Evolutionary conservation across 1,140 invertebrate species (phyloP), one percentile per base, ranked within the genome.

Genomic region (Grapholita molesta): DNA sequence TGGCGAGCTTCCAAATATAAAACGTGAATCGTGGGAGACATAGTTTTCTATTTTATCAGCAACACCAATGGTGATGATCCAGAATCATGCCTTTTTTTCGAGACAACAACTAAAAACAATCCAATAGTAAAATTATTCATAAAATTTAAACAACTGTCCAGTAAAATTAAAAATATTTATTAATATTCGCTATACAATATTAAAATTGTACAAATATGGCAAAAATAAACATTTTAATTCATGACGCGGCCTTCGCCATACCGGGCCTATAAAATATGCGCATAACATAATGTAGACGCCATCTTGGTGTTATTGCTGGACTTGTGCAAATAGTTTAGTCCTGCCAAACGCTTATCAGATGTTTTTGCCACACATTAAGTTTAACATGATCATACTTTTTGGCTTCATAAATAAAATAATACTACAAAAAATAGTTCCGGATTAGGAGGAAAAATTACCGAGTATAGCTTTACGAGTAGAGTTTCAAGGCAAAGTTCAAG

Each of bases 151-250:
- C 15, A 61, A 28, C n/a, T n/a, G n/a, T 7, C n/a, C 25, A 28
- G 9, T 15, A n/a, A 32, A 21, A 53, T 18, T 12, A 8, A 24
- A 57, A 24, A 57, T 32, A 8, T 7, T 25, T 25, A 28, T 30
- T 61, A 30, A 28, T 15, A 0, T 12, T 30, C 55, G 25, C n/a
- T n/a, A 12, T 61, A 61, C 1, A 3, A 6, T 61, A 15, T 15
- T 57, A 11, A 57, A 30, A 9, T 30, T 61, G 55, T 28, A 61
- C 28, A 61, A 61, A 61, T 28, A 61, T 61, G 55, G 55, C 55
- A 8, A 61, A 15, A 61, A 61, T 28, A 61, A 53, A 61, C 24
- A 28, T n/a, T 61, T 28, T 28, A 32, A 61, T 28, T 24, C 53
- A 28, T 61, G n/a, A 25, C 35, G 4, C 8, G 24, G n/a, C 25